phyloP scores from a whole-genome alignment of 1,140 invertebrate genomes.

The Sminthurinus signatus region DNA sequence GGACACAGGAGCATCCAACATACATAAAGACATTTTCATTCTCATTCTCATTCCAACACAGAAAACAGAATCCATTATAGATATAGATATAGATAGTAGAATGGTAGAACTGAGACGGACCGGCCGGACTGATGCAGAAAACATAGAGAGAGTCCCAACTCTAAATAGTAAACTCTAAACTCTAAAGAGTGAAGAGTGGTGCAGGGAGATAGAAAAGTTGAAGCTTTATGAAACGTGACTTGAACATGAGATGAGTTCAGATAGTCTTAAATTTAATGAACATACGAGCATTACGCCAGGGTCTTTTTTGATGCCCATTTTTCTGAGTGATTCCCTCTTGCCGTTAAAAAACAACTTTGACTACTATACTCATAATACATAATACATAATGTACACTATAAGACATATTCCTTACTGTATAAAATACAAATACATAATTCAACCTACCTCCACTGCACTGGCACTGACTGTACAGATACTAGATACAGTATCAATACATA shows the following conservation, averaged over 20 bases:
- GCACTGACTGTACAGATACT: no score
- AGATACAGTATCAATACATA: no score
- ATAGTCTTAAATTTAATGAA: constrained; percentile 38
- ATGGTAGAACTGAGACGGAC: no score
- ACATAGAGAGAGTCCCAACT: neutral
- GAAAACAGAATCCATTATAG: constrained; percentile 10
- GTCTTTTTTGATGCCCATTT: constrained; percentile 25
- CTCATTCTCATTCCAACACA: no score
- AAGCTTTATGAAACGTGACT: constrained; percentile 35
- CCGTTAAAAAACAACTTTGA: neutral
- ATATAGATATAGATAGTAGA: no score
- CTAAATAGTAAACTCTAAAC: no score
- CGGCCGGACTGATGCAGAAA: neutral
- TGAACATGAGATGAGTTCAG: constrained; percentile 30
- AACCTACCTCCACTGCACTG: no score
- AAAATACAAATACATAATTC: no score
- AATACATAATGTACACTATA: neutral
- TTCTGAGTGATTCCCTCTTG: constrained; percentile 20
- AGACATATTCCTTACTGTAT: no score
- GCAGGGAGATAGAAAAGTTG: constrained; percentile 21
- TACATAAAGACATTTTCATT: constrained; percentile 7
- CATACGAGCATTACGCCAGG: constrained; percentile 23
- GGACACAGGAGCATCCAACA: constrained; percentile 10
- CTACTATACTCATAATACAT: neutral
- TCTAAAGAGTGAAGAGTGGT: constrained; percentile 4